These are phyloP conservation scores for Falcaria lacertinaria DNA, from an alignment of 2,888 invertebrate genomes.

Conservation along the genomic window DNA sequence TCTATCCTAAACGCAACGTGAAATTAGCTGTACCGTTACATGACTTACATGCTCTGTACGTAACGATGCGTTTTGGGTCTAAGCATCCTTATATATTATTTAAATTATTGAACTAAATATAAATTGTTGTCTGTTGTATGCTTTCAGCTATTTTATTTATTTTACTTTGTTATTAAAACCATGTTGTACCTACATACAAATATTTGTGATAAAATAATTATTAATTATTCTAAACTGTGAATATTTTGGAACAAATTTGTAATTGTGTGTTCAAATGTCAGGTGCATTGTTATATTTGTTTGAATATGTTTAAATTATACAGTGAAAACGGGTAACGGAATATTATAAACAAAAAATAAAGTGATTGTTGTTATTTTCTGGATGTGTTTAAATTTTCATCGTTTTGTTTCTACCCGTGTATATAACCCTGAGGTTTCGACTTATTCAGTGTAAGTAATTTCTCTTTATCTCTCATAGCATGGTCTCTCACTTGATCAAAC, in stretches of 20 bases:
- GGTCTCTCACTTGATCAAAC: too few relatives aligned
- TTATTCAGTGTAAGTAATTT: too few relatives aligned
- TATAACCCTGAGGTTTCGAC: too few relatives aligned
- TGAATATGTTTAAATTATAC: conserved; percentile 33
- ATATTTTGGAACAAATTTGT: background rate
- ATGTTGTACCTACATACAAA: background rate
- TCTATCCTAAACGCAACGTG: background rate
- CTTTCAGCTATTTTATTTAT: background rate
- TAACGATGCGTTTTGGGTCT: too few relatives aligned
- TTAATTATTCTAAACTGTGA: background rate
- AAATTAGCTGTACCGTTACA: too few relatives aligned
- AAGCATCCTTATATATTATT: background rate
- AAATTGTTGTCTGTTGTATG: background rate
- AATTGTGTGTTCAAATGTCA: conserved; percentile 1
- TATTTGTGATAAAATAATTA: conserved; percentile 1
- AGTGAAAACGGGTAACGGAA: conserved; percentile 51
- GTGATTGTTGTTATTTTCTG: conserved; percentile 51
- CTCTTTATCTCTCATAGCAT: too few relatives aligned
- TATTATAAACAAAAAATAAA: conserved; percentile 52
- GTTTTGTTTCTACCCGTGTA: conserved; percentile 21
- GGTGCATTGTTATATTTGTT: conserved; percentile 10
- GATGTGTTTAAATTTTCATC: conserved; percentile 16
- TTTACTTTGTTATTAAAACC: background rate
- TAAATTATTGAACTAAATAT: background rate
- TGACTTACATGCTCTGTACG: too few relatives aligned